These are phyloP conservation scores for Eupeodes luniger DNA, from an alignment of 2,888 invertebrate genomes.

Conservation along the genomic window DNA sequence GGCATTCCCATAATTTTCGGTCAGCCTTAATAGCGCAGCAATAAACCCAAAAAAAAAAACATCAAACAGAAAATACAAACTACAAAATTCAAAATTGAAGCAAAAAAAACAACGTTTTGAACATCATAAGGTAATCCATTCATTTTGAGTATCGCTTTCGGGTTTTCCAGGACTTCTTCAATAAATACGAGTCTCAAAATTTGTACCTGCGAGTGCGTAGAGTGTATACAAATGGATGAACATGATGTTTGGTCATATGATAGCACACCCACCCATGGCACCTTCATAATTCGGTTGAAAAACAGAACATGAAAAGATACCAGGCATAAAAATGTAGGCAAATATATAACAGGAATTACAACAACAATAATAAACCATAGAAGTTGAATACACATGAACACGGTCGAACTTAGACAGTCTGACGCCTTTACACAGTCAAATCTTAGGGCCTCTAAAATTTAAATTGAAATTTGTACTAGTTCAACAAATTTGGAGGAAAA, in stretches of 20 bases:
- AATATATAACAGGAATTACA: conserved; percentile 26
- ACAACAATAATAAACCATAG: conserved; percentile 15
- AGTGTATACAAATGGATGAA: conserved; percentile 15
- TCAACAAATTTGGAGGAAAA: too few species aligned
- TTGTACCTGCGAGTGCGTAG: conserved; percentile 49
- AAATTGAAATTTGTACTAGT: too few species aligned
- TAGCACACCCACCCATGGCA: conserved; percentile 64
- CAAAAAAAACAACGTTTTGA: conserved; percentile 6
- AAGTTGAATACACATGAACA: background rate
- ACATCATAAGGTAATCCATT: conserved; percentile 38
- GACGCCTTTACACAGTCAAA: background rate
- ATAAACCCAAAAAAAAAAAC: conserved; percentile 14
- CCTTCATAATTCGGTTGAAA: conserved; percentile 49
- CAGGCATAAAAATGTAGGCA: conserved; percentile 23
- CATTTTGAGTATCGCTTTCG: conserved; percentile 57
- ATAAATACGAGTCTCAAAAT: conserved; percentile 64
- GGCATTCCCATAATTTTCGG: conserved; percentile 37
- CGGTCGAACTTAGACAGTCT: background rate
- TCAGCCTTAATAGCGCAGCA: conserved; percentile 47
- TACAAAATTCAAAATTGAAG: background rate
- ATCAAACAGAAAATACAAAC: conserved; percentile 20
- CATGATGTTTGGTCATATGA: conserved; percentile 58
- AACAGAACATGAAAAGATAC: background rate
- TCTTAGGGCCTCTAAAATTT: background rate
- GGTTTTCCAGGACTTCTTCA: conserved; percentile 76